phyloP scores from a whole-genome alignment of 2,797 vertebrate species.

The Lerista edwardsae region DNA sequence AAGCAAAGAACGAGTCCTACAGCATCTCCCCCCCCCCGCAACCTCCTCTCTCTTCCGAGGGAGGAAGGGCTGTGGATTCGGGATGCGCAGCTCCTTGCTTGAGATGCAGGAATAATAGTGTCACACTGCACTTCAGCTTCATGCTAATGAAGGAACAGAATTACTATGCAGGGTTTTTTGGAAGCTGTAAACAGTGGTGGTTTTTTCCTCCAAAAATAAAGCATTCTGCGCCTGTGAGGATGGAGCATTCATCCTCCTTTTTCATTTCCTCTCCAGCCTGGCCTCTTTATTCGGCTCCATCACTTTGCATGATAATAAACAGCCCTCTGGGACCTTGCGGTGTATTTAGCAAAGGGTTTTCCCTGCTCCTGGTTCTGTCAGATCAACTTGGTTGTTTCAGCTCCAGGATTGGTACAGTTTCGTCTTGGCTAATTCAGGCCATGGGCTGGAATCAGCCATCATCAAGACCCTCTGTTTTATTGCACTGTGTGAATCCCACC shows the following conservation, averaged over 20 bases:
- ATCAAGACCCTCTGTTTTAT: no score
- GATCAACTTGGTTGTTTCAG: conserved; percentile 39
- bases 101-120: conserved; percentile 54
- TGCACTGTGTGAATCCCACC: no score
- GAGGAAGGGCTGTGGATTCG: conserved; percentile 28
- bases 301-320: conserved; percentile 56
- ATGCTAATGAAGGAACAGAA: conserved; percentile 53
- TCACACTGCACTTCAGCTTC: conserved; percentile 52
- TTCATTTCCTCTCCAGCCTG: conserved; percentile 37
- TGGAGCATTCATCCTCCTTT: not conserved
- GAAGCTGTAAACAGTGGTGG: conserved; percentile 30
- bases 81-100: conserved; percentile 25
- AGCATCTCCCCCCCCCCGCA: not conserved
- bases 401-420: conserved; percentile 35
- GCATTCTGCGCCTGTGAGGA: conserved; percentile 34
- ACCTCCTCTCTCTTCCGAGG: not conserved
- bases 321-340: conserved; percentile 30
- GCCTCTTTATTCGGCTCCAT: conserved; percentile 45
- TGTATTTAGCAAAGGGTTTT: conserved; percentile 49
- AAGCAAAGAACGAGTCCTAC: conserved; percentile 35
- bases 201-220: conserved; percentile 27
- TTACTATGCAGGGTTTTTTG: conserved; percentile 57
- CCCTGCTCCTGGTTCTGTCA: conserved; percentile 36
- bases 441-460: conserved; percentile 25
- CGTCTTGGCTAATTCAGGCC: conserved; percentile 51